phyloP scores from a whole-genome alignment of 2,113 vertebrate genomes.

The Phrynosoma blainvillii region DNA sequence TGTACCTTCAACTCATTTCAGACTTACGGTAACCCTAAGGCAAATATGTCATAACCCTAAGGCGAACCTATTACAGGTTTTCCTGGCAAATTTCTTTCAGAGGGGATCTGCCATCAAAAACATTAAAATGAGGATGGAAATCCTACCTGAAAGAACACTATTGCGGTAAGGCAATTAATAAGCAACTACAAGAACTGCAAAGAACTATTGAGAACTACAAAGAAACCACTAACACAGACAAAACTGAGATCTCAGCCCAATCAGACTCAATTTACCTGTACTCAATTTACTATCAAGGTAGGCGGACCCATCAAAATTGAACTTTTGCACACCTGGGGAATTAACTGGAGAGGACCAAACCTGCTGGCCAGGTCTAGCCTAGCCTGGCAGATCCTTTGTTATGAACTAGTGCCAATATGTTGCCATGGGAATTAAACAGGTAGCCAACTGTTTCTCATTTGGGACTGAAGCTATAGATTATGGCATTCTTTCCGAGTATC shows the following conservation, averaged over 20 bases:
- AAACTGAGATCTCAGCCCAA: background rate
- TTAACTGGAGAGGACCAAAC: background rate
- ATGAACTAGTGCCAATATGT: background rate
- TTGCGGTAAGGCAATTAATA: background rate
- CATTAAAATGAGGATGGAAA: background rate
- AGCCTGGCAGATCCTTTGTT: background rate
- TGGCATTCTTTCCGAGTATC: background rate
- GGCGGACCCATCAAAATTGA: background rate
- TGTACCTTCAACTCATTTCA: no score
- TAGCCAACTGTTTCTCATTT: background rate
- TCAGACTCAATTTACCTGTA: background rate
- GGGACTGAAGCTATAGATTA: background rate
- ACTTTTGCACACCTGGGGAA: background rate
- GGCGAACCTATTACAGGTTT: no score
- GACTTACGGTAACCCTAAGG: no score
- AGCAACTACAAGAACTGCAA: background rate
- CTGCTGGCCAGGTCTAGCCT: background rate
- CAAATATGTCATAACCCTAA: no score
- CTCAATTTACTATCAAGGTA: background rate
- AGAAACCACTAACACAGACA: background rate
- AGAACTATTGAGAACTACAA: no score
- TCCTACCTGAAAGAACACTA: background rate
- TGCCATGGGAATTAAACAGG: background rate
- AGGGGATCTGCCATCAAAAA: no score
- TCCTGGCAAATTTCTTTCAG: no score